These are phyloP conservation scores for Formica selysi DNA, from an alignment of 1,140 invertebrate species.

Conservation along the genomic window DNA sequence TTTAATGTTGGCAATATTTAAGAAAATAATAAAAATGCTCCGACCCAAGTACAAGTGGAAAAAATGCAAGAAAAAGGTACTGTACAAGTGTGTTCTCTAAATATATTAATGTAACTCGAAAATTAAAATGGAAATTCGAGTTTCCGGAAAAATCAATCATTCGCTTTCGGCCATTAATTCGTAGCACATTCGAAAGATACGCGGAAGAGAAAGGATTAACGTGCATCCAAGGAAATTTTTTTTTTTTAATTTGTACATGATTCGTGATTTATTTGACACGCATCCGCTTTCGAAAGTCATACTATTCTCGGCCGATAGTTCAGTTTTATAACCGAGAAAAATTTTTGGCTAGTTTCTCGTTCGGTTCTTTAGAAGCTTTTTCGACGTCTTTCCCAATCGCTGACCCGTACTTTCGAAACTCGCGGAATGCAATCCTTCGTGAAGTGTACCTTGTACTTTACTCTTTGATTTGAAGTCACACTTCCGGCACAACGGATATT, in stretches of 20 bases:
- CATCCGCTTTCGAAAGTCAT: not conserved
- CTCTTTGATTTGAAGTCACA: slow-evolving; percentile 6
- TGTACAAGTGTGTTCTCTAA: not conserved
- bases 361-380: not conserved
- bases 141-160: slow-evolving; percentile 11
- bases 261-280: slow-evolving; percentile 19
- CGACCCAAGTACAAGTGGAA: not conserved
- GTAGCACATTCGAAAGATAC: not conserved
- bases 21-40: slow-evolving; percentile 20
- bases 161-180: not conserved
- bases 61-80: not conserved
- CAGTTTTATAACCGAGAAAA: slow-evolving; percentile 13
- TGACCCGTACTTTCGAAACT: slow-evolving; percentile 17
- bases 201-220: not conserved
- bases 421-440: slow-evolving; percentile 16
- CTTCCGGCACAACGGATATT: slow-evolving; percentile 16
- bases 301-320: not conserved
- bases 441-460: slow-evolving; percentile 21
- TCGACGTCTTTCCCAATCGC: not conserved
- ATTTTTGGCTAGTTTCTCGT: not conserved
- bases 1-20: slow-evolving; percentile 16
- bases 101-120: not conserved
- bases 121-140: not conserved
- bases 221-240: not conserved
- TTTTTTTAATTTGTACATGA: not conserved